Evolutionary conservation across 2,888 invertebrate genomes (phyloP), one percentile per base, ranked within the genome.

Genomic region (Acleris holmiana): DNA sequence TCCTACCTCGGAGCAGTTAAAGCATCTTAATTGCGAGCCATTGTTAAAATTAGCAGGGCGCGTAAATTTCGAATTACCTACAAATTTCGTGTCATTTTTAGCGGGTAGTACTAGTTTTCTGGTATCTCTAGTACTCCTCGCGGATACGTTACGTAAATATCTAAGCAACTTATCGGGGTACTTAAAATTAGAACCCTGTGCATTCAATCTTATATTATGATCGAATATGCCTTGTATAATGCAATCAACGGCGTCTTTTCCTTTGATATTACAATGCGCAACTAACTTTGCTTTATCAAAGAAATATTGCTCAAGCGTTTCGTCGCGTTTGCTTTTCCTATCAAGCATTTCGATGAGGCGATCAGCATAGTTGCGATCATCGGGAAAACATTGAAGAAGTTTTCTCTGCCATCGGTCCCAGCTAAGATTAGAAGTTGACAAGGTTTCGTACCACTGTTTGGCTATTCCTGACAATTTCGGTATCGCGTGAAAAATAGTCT

Each of bases 231-330:
- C 71, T n/a, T 67, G 58, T 41, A 67, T 69, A 0, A 71, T 58
- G 35, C 71, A 71, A 46, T 71, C 71, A 1, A 71, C 71, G 1
- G 71, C 68, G 23, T 71, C 61, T 50, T 56, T 68, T 1, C 68
- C 69, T 48, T 48, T 63, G 19, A 70, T 66, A 23, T 55, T 61
- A 35, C 70, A 69, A 25, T 47, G 54, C 4, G 47, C 65, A 0
- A 70, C 62, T 18, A 70, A 25, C 19, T 53, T 67, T 13, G 55
- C 21, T 59, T 69, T 70, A 19, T 70, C 70, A 29, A 67, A 57
- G 23, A 59, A 67, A 41, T 64, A 60, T 35, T 67, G 49, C 54
- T 54, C 54, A 15, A 54, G 21, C 10, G 54, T 41, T 54, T 54
- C 54, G 2, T 54, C 41, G 15, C 41, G 54, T 41, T 21, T 40